Percentiles rank a stretch among this genome's conserved stretches.
Evolutionary conservation across 2,797 vertebrate genomes (phyloP).

Genomic region (Eleutherodactylus coqui): DNA sequence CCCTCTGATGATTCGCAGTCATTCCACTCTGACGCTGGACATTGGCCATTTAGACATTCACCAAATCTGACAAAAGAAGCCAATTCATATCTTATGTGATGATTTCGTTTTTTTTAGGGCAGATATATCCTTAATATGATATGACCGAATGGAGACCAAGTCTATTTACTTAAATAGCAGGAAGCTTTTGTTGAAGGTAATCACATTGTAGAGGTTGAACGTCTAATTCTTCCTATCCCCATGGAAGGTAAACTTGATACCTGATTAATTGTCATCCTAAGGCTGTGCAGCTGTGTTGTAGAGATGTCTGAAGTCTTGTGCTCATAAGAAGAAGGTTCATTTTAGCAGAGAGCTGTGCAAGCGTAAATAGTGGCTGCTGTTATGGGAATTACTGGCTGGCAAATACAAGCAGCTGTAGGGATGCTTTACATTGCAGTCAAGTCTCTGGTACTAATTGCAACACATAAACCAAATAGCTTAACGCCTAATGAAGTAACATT

Average conservation of each 20-base stretch:
- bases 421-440: not conserved
- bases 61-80: too few species aligned
- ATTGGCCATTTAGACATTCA: not conserved
- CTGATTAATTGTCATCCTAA: constrained; percentile 44
- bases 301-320: not conserved
- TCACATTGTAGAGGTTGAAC: not conserved
- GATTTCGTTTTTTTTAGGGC: not conserved
- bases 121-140: not conserved
- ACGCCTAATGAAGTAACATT: not conserved
- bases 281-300: constrained; percentile 55
- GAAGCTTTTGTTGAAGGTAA: not conserved
- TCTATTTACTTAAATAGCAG: not conserved
- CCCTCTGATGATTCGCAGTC: too few species aligned
- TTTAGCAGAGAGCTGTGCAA: constrained; percentile 21
- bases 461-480: not conserved
- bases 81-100: not conserved
- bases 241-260: not conserved
- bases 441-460: not conserved
- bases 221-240: not conserved
- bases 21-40: too few species aligned
- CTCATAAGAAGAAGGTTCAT: constrained; percentile 31
- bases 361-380: constrained; percentile 53
- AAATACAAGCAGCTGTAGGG: constrained; percentile 37
- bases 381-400: constrained; percentile 26
- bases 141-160: not conserved